Conservation (phyloP, 2,797 vertebrate genomes). For the Halcyon badia region DNA sequence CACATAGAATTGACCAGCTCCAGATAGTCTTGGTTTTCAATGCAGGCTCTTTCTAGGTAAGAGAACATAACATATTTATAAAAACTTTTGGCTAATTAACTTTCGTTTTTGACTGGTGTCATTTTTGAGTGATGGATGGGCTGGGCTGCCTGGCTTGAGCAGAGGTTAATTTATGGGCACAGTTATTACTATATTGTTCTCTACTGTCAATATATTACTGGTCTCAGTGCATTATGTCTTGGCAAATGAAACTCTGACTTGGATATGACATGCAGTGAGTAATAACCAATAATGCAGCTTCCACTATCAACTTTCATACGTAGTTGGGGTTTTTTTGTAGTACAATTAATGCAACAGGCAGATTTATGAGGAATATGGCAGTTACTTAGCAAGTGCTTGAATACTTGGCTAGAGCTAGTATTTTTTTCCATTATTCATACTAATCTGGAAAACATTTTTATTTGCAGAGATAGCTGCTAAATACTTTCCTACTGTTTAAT, state of each 20-base stretch:
- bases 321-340: neutral
- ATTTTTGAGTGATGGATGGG: neutral
- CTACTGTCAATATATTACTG: neutral
- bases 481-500: neutral
- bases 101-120: neutral
- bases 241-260: neutral
- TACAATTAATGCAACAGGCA: neutral
- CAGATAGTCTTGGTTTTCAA: neutral
- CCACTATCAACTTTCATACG: neutral
- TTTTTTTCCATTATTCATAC: neutral
- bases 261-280: neutral
- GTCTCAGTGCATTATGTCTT: neutral
- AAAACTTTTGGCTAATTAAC: neutral
- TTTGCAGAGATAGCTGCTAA: neutral
- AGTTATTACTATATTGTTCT: neutral
- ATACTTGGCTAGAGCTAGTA: neutral
- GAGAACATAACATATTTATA: neutral
- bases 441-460: neutral
- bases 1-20: neutral
- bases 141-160: neutral
- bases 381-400: neutral
- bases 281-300: neutral
- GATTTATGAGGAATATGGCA: neutral
- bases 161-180: neutral
- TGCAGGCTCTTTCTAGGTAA: neutral